Evolutionary conservation across 2,113 vertebrate genomes (phyloP).

Genomic region (Upupa epops): DNA sequence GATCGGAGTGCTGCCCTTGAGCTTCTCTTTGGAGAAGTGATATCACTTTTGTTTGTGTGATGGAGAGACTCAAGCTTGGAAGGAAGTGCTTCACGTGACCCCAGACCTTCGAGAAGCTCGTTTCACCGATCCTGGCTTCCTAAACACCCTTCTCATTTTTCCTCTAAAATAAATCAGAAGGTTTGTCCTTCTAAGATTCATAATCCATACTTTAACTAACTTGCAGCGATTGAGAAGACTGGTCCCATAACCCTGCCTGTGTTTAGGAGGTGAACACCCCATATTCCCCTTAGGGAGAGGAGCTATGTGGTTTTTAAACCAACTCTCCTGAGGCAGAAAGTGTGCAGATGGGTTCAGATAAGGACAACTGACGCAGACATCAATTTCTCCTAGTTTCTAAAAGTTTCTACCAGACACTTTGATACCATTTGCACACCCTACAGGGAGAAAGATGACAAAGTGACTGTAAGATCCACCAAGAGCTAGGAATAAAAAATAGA

Average conservation of each 20-base stretch:
- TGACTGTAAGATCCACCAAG: background rate
- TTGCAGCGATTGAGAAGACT: background rate
- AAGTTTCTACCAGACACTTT: background rate
- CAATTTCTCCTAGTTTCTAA: background rate
- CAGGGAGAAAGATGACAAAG: background rate
- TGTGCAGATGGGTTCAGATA: background rate
- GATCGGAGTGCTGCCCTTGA: background rate
- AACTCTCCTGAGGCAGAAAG: background rate
- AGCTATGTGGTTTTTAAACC: background rate
- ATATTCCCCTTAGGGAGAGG: background rate
- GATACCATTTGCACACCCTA: background rate
- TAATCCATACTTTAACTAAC: background rate
- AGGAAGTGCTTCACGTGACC: background rate
- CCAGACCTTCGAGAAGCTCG: background rate
- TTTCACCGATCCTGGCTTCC: background rate
- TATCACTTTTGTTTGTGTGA: background rate
- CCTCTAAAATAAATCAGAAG: background rate
- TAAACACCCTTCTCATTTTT: background rate
- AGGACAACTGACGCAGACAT: background rate
- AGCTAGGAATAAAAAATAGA: background rate
- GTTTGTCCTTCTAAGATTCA: background rate
- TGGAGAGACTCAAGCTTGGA: background rate
- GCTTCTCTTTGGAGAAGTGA: background rate
- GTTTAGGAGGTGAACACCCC: conserved; percentile 8
- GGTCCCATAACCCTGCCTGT: background rate